Evolutionary conservation across 2,797 vertebrate genomes (phyloP), one percentile per base, ranked within the genome.

Genomic region (Protonibea diacanthus): DNA sequence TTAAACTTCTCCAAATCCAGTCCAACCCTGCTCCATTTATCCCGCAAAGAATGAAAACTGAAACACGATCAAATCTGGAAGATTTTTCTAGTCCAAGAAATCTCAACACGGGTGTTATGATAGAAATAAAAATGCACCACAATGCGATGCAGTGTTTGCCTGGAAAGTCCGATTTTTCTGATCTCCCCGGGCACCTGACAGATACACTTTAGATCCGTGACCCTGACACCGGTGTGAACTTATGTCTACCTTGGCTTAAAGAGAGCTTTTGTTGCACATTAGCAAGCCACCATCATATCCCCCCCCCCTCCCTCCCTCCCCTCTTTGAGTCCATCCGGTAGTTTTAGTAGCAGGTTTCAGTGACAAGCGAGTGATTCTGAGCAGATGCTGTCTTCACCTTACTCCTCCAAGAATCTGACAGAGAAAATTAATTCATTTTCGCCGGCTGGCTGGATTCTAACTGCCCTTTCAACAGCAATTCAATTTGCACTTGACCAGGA

Each of bases 401-500:
- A 12, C 51, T 79, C 15, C 69, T 86, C 83, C 76, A 81, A 70
- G 66, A 82, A 78, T 74, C 74, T 74, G 78, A 88, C 63, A 80
- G 40, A 62, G 63, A 82, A 82, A 81, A 83, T 84, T 4, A 71
- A 72, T 77, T 72, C 23, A 71, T 80, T 83, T 84, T 68, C 5
- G 0, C 58, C 21, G 6, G 48, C 64, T 82, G 74, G 33, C 75
- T 85, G 56, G 47, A 78, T 33, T 59, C 67, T 68, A 65, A 68
- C 58, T 85, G 75, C 49, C 64, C 84, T 82, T 86, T 88, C 75
- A 86, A 64, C 71, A 48, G 48, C 62, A 27, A 83, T 86, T 86
- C 75, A 86, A 78, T 88, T 80, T 88, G 75, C 75, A 76, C 67
- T 83, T 81, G 61, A 82, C 76, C 71, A 82, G 27, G 74, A 76